Conservation (phyloP, 2,888 invertebrate species). For the Carpatolechia fugitivella region DNA sequence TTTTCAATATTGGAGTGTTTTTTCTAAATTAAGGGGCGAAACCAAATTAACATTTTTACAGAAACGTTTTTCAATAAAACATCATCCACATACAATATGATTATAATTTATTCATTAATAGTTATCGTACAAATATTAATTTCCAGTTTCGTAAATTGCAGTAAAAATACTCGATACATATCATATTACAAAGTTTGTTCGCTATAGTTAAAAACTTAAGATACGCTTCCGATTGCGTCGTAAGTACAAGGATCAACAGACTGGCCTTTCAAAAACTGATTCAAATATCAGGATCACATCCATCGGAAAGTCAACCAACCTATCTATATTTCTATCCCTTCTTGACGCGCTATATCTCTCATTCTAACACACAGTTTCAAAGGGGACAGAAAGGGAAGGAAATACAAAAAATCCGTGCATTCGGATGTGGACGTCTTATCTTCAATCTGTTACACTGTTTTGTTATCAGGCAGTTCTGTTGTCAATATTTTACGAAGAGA, state of each 20-base stretch:
- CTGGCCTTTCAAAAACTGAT: constrained; percentile 26
- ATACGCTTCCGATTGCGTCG: constrained; percentile 37
- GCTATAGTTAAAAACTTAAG: constrained; percentile 32
- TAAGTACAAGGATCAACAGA: constrained; percentile 36
- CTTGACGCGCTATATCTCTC: too few relatives aligned
- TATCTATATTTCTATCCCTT: too few relatives aligned
- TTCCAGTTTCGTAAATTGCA: constrained; percentile 51
- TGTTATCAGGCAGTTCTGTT: too few relatives aligned
- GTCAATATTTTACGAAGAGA: too few relatives aligned
- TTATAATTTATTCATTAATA: constrained; percentile 79
- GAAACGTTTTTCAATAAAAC: constrained; percentile 46
- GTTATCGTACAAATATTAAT: constrained; percentile 74
- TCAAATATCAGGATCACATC: too few relatives aligned
- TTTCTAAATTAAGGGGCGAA: too few relatives aligned
- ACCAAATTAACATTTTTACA: too few relatives aligned
- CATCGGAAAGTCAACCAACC: too few relatives aligned
- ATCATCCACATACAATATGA: constrained; percentile 61
- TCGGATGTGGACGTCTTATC: not conserved
- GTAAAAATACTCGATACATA: constrained; percentile 40
- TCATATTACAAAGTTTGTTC: constrained; percentile 41
- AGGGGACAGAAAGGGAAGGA: too few relatives aligned
- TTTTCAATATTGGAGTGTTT: constrained; percentile 48
- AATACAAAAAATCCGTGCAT: too few relatives aligned
- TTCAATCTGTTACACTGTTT: too few relatives aligned
- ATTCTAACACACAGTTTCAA: too few relatives aligned